Conservation (phyloP, 23 tunicate genomes). For the Ascidia mentula region DNA sequence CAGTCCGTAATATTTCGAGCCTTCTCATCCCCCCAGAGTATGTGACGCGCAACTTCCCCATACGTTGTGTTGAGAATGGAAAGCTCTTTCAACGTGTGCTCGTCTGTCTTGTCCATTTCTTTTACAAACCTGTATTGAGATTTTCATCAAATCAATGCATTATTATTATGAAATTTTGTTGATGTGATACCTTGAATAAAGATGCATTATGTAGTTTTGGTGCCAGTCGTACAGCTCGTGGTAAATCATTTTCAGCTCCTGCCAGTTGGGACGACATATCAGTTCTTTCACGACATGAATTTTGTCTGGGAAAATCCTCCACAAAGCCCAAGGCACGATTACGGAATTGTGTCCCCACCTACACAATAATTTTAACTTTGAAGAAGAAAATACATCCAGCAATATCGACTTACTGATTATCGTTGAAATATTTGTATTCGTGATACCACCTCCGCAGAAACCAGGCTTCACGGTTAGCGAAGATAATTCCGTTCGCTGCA, state of each 20-base stretch:
- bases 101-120: no score
- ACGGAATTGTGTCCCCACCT: not conserved
- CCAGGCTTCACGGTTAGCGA: not conserved
- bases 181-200: constrained; percentile 11
- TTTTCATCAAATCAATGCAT: no score
- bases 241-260: not conserved
- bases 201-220: not conserved
- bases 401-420: not conserved
- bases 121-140: no score
- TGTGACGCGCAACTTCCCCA: no score
- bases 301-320: not conserved
- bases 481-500: not conserved
- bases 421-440: not conserved
- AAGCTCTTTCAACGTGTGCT: no score
- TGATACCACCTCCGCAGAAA: not conserved
- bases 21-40: no score
- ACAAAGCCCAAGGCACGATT: not conserved
- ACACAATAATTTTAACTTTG: no score
- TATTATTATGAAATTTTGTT: no score
- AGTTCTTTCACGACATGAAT: not conserved
- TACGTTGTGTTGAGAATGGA: no score
- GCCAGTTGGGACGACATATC: not conserved
- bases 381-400: no score
- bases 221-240: not conserved
- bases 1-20: no score